A percentile compares a stretch with the other conserved stretches of the same genome.
Evolutionary conservation across 2,888 invertebrate genomes (phyloP).

Genomic region (Venustoraphidia nigricollis): DNA sequence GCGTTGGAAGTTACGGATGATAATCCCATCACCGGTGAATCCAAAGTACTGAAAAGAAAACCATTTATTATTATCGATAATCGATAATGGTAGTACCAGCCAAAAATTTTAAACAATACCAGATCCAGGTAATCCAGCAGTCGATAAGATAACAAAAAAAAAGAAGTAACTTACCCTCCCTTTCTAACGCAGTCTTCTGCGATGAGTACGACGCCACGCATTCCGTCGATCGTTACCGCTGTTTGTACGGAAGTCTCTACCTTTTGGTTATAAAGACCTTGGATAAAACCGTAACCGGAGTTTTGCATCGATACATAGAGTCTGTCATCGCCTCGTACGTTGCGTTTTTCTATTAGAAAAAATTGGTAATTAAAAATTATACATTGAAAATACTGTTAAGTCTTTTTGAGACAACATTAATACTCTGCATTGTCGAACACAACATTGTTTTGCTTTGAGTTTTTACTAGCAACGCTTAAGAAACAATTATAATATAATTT

Average conservation of each 20-base stretch:
- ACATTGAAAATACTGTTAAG: conserved; percentile 1
- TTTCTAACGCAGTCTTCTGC: conserved; percentile 52
- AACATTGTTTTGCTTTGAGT: too few relatives aligned
- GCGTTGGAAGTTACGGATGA: conserved; percentile 41
- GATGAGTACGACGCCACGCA: conserved; percentile 63
- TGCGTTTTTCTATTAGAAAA: conserved; percentile 47
- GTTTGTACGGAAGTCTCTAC: conserved; percentile 34
- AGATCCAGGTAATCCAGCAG: too few relatives aligned
- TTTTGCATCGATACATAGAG: conserved; percentile 69
- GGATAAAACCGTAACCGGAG: conserved; percentile 50
- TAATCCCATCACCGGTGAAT: conserved; percentile 56
- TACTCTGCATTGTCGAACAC: too few relatives aligned
- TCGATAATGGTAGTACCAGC: neutral
- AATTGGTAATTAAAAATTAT: conserved; percentile 3
- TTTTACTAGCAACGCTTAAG: too few relatives aligned
- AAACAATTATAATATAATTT: too few relatives aligned
- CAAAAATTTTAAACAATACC: too few relatives aligned
- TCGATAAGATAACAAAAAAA: neutral
- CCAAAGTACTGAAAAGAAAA: conserved; percentile 33
- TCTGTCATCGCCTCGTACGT: conserved; percentile 78
- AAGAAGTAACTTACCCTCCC: conserved; percentile 41
- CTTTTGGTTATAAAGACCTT: conserved; percentile 48
- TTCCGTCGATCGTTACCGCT: conserved; percentile 59
- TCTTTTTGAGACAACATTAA: too few relatives aligned
- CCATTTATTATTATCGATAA: conserved; percentile 1